Evolutionary conservation across 2,888 invertebrate genomes (phyloP).

Genomic region (Ellobium chinense): DNA sequence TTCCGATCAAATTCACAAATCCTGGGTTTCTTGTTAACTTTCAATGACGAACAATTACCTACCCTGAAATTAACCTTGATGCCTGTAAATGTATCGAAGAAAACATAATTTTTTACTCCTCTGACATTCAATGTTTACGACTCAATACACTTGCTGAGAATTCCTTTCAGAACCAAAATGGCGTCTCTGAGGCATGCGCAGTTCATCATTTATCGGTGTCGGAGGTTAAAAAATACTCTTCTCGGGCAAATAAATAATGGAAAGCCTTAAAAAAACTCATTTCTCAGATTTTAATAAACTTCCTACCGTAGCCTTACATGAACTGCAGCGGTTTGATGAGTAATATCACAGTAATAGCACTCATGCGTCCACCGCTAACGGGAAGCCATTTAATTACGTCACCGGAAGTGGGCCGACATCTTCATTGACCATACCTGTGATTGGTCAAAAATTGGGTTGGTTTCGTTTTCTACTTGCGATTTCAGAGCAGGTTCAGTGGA

Average conservation of each 20-base stretch:
- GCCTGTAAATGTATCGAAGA: conserved; percentile 80
- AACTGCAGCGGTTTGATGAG: not conserved
- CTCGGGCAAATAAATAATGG: too few relatives aligned
- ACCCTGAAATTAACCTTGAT: conserved; percentile 96
- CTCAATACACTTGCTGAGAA: conserved; percentile 31
- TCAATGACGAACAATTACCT: conserved; percentile 92
- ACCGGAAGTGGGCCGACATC: conserved; percentile 54
- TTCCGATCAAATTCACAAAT: too few relatives aligned
- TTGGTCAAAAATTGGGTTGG: conserved; percentile 29
- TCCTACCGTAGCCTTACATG: too few relatives aligned
- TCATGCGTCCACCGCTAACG: conserved; percentile 12
- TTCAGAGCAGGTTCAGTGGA: too few relatives aligned
- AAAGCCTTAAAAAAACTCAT: too few relatives aligned
- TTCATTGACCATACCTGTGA: not conserved
- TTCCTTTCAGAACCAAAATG: conserved; percentile 45
- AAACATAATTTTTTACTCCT: not conserved
- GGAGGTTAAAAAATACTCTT: not conserved
- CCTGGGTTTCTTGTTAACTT: too few relatives aligned
- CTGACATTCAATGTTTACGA: conserved; percentile 41
- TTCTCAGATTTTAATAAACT: too few relatives aligned
- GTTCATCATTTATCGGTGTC: not conserved
- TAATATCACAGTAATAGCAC: not conserved
- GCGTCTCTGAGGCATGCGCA: conserved; percentile 52
- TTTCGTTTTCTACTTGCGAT: conserved; percentile 11
- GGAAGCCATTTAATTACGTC: conserved; percentile 55